Base-by-base conservation (phyloP, 2,888 invertebrate species). In the Gasteruption jaculator region DNA sequence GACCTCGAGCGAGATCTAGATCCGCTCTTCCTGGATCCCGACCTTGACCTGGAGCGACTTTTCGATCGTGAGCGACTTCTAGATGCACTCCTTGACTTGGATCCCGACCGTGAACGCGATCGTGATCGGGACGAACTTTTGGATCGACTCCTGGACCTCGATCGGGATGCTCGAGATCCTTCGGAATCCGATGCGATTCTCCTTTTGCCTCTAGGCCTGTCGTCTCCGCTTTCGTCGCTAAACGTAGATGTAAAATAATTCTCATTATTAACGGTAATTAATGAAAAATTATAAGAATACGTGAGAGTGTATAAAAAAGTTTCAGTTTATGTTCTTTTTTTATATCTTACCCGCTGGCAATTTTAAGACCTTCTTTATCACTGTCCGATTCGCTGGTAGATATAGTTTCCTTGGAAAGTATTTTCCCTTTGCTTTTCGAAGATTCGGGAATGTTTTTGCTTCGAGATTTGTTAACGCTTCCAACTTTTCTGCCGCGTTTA, bases 391-490 rank as follows among this genome's bases (percentile, higher is more conserved):
- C 91, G 46, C 87, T 87, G 0, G 93, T 92, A 0, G 94, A 95
- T 53, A 96, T 94, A 0, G 91, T 92, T 43, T 89, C 95, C 68
- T 95, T 95, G 0, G 95, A 95, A 0, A 92, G 85, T 64, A 94
- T 86, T 61, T 91, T 85, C 50, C 85, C 80, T 31, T 91, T 85
- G 66, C 92, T 91, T 71, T 91, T 92, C 6, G 87, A 79, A 41
- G 88, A 80, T 15, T 88, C 87, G 54, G 40, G 79, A 77, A 14
- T 75, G 60, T 32, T 60, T 44, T 58, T 67, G 54, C 51, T 59
- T 51, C 53, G 63, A 54, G 43, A 38, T 46, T 56, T 64, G 18
- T 53, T 67, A 25, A 45, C 48, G 19, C 48, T 54, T n/a, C 65
- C 74, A 65, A 72, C 72, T 67, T 80, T 83, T 50, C 77, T 74